Evolutionary conservation across 2,113 vertebrate genomes (phyloP), one percentile per base, ranked within the genome.

Genomic region (Tupaia tana): DNA sequence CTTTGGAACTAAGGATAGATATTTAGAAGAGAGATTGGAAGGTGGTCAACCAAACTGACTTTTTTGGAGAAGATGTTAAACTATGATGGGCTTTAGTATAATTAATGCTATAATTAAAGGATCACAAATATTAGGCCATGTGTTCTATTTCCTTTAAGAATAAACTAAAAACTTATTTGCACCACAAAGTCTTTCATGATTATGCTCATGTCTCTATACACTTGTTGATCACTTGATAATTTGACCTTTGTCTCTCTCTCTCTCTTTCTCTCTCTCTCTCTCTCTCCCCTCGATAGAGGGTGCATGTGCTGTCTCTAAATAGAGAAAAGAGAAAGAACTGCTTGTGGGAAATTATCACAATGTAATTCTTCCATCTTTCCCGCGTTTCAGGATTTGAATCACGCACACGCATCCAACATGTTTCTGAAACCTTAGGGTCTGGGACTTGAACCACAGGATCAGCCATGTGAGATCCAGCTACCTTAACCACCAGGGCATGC

Each of bases 11-110:
- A 96, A 95, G 64, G 78, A 90, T 61, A 82, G 19, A 89, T 79
- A 93, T 15, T 89, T 79, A 71, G 43, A 93, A 84, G 25, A 79
- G 54, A 82, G 7, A 79, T 29, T 92, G 75, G 27, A 92, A 93
- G 15, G 86, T 90, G 89, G 19, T 71, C 89, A 34, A 59, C 24
- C 54, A 89, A 91, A 91, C 24, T 89, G 69, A 90, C 31, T 95
- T 92, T 27, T 31, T 71, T 85, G 31, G 29, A 95, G 34, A 73
- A 91, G 9, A 80, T 86, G n/a, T 67, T 90, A 93, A 96, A 96
- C 89, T 87, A 58, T 69, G 15, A 84, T 90, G n/a, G 34, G 11
- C 56, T 87, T 77, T 58, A 78, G 74, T 84, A 73, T 18, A 94
- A 67, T 75, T 88, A 54, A 75, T 79, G 43, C 18, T 82, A 74